These are phyloP conservation scores for Pinctada fucata DNA, from an alignment of 2,888 invertebrate genomes.

Conservation along the genomic window DNA sequence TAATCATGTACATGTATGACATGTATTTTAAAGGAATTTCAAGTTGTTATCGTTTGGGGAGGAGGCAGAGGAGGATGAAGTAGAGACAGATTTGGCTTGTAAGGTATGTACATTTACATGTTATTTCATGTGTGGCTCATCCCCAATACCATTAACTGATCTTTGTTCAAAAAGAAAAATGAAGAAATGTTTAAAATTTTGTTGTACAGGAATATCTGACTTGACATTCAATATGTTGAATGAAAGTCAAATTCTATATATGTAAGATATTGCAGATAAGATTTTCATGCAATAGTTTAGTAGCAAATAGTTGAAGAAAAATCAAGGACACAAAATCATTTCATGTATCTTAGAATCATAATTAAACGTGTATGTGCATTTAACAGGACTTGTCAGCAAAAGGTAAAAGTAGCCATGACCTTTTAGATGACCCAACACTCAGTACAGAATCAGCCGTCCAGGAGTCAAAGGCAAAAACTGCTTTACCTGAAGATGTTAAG, in stretches of 20 bases:
- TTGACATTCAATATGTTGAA: too few species aligned
- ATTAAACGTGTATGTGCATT: too few species aligned
- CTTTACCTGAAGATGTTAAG: constrained; percentile 31
- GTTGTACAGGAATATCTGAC: too few species aligned
- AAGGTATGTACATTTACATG: constrained; percentile 38
- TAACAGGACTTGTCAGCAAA: constrained; percentile 81
- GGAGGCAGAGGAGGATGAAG: constrained; percentile 96
- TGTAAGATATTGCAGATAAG: too few species aligned
- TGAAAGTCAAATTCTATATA: too few species aligned
- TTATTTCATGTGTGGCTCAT: background rate
- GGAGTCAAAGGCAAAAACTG: constrained; percentile 45
- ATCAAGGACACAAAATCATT: too few species aligned
- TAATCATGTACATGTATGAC: too few species aligned
- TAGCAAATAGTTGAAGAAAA: too few species aligned
- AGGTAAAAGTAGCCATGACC: constrained; percentile 96
- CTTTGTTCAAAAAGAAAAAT: background rate
- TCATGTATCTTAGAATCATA: too few species aligned
- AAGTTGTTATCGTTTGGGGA: constrained; percentile 97
- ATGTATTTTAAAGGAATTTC: constrained; percentile 85
- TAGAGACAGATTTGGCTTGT: constrained; percentile 81
- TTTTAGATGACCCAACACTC: constrained; percentile 91
- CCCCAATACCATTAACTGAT: background rate
- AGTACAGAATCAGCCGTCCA: constrained; percentile 82
- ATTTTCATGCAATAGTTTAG: too few species aligned
- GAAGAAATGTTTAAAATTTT: background rate